Evolutionary conservation across 2,888 invertebrate species (phyloP), one percentile per base, ranked within the genome.

Genomic region (Clepsis dumicolana): DNA sequence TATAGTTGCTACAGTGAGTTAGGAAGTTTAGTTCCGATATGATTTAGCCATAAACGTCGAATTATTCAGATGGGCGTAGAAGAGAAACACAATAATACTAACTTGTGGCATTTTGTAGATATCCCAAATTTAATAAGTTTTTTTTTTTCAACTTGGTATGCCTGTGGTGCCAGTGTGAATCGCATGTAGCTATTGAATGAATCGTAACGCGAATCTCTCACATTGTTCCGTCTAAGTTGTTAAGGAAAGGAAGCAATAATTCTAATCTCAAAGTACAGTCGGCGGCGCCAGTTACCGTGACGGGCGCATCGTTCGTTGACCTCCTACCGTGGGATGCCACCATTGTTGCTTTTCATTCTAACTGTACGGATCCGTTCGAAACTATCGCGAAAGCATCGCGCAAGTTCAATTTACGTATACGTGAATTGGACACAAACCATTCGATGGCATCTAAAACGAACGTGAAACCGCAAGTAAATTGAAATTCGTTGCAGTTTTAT

Each of bases 291-390:
- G 84, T 77, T 80, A 82, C 80, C 89, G 85, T 88, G 84, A 87
- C 85, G 86, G 79, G 71, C 79, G 80, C 82, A 80, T 81, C 82
- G 91, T 84, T 83, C 90, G 79, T 84, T 88, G 89, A 90, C 88
- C 91, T 80, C 80, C 71, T 71, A 80, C 84, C 89, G 90, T 91
- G 91, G 86, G 89, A 91, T 86, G 80, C 78, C 78, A 80, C 80
- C 81, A 87, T 87, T 89, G 89, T 87, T 83, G 82, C 80, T 87
- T 85, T 87, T 82, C 83, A 82, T 76, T 80, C 75, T 87, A 90
- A 89, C 88, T 87, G 88, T 89, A 87, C 82, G 78, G 77, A 80
- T 81, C 77, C 76, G 80, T 77, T 80, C 78, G 85, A 85, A 89
- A 86, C 81, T 77, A 75, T 60, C 65, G 60, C 66, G 48, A 67